Evolutionary conservation across 2,888 invertebrate genomes (phyloP), one percentile per base, ranked within the genome.

Genomic region (Drosophila ochracea): DNA sequence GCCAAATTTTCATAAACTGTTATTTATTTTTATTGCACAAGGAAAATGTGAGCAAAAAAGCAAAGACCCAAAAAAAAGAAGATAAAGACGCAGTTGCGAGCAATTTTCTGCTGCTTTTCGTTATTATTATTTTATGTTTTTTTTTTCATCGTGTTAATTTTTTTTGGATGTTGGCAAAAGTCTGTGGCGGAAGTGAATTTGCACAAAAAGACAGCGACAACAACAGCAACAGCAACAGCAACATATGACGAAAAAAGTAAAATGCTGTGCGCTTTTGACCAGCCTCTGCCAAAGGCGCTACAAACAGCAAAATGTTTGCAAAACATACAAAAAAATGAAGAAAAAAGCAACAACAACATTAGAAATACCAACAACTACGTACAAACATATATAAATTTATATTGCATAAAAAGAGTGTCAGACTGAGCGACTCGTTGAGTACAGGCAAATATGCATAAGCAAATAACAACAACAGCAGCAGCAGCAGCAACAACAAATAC

Each of bases 1-100:
- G 87, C 89, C 87, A 88, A 88, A 88, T 90, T 87, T 88, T 89
- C 91, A 90, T 89, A 87, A 87, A 90, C 90, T 87, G 80, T 84
- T 87, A 87, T 84, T 89, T 90, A 89, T 89, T 82, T 87, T 81
- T 80, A 87, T 87, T 78, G 84, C 90, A 89, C 78, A 80, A 85
- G 76, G 75, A 84, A 84, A 89, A 80, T 76, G 62, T 67, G 67
- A 64, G 73, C 69, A 72, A 72, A 76, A 69, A 60, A 49, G 65
- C 5, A 21, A 54, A 68, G 49, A 4, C 43, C 30, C 21, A 53
- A 28, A 35, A 53, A 52, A 35, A 28, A 57, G 7, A 65, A 47
- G 41, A 65, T 47, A 75, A 70, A 68, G 68, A 78, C 76, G 60
- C 49, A 53, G 72, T 57, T 57, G 81, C 76, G 50, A 76, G 79